These are phyloP conservation scores for Ophioninae sp. DNA, from an alignment of 2,888 invertebrate genomes.

Conservation along the genomic window DNA sequence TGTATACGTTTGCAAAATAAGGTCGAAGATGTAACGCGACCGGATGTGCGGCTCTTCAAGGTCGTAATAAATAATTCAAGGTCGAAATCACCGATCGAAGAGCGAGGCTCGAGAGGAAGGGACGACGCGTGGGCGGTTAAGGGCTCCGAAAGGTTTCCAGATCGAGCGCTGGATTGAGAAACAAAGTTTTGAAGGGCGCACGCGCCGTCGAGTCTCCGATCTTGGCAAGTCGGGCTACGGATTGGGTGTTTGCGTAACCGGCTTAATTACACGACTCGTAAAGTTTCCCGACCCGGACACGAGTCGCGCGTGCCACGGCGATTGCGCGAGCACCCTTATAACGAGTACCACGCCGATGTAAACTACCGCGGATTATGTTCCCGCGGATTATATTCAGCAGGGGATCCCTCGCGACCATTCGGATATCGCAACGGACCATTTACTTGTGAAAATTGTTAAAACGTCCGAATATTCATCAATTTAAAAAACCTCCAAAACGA, in stretches of 20 bases:
- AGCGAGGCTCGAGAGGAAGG: too few relatives aligned
- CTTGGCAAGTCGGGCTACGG: conserved; percentile 12
- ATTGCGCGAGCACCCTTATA: background rate
- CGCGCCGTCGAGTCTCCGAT: conserved; percentile 16
- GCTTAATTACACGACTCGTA: conserved; percentile 70
- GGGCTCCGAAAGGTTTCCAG: conserved; percentile 2
- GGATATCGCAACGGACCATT: background rate
- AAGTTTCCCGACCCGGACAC: conserved; percentile 54
- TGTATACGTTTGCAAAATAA: background rate
- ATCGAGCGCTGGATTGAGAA: conserved; percentile 18
- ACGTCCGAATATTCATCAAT: too few relatives aligned
- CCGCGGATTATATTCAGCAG: too few relatives aligned
- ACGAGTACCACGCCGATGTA: too few relatives aligned
- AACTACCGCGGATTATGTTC: too few relatives aligned
- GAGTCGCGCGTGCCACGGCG: conserved; percentile 15
- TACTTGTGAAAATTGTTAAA: too few relatives aligned
- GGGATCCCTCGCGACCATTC: background rate
- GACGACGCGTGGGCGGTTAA: background rate
- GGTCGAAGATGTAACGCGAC: conserved; percentile 33
- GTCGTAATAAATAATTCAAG: conserved; percentile 59
- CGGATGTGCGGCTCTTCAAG: conserved; percentile 15
- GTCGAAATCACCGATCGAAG: conserved; percentile 34
- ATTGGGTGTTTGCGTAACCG: conserved; percentile 67
- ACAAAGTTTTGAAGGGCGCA: conserved; percentile 25
- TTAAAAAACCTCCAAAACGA: too few relatives aligned